Evolutionary conservation across 2,888 invertebrate genomes (phyloP), one percentile per base, ranked within the genome.

Genomic region (Drosophila antonietae): DNA sequence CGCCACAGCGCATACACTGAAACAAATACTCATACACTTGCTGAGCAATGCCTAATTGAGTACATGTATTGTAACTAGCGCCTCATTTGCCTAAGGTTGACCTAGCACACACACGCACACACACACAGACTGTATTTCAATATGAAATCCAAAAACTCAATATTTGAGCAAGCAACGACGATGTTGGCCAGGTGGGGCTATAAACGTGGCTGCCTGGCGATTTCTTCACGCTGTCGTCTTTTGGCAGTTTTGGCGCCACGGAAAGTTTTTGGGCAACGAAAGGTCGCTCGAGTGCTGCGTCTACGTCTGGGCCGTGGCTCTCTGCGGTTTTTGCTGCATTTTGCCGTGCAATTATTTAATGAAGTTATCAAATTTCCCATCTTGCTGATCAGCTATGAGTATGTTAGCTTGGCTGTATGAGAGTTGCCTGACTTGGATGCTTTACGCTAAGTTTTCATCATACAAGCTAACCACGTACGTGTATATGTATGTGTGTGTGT

Each of bases 281-380:
- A 23, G 44, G 65, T 20, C 33, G 46, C 52, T 31, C 28, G 52
- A 58, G 62, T 33, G 31, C 63, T 59, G 44, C 14, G 61, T 60
- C 61, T 72, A 55, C 10, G 61, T 63, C 62, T 73, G 58, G 75
- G 53, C 59, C 68, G 51, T 59, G 61, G 72, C 74, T 75, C 75
- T 75, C 68, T 78, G 81, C 67, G 75, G 84, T 55, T 74, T 67
- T 62, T 66, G 60, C 73, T 81, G 78, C 82, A 84, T 89, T 90
- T 83, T 74, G 75, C 69, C 73, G 81, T 73, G 91, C 90, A 89
- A 91, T 89, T 89, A 89, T 89, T 78, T 89, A 89, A 89, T 89
- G 86, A 85, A 89, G 91, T 89, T 89, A 89, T 90, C 80, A 85
- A 90, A 79, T 90, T 90, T 71, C 63, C 67, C 73, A 59, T 68